Evolutionary conservation across 1,140 invertebrate species (phyloP).

Genomic region (Drosophila parvula): DNA sequence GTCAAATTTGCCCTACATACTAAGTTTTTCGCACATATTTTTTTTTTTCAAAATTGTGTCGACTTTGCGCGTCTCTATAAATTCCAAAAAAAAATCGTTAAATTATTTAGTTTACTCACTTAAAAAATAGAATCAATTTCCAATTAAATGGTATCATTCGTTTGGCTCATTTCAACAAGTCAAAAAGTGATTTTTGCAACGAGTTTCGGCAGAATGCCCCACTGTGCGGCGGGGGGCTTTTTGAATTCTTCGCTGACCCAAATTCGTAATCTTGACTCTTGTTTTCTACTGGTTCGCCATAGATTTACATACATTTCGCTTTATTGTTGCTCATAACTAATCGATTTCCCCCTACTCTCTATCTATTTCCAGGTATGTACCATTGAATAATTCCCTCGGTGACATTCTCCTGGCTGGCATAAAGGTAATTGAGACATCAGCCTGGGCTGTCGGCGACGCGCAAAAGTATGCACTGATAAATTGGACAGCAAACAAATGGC

Average conservation of each 20-base stretch:
- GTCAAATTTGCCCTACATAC: too few relatives aligned
- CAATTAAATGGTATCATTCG: too few relatives aligned
- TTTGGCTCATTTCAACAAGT: too few relatives aligned
- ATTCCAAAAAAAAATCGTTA: too few relatives aligned
- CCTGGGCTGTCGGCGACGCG: slow-evolving; percentile 48
- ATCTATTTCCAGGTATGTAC: slow-evolving; percentile 61
- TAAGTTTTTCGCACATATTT: too few relatives aligned
- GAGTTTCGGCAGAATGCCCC: too few relatives aligned
- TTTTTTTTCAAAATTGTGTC: too few relatives aligned
- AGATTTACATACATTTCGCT: slow-evolving; percentile 39
- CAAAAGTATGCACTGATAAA: slow-evolving; percentile 75
- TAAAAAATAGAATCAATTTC: too few relatives aligned
- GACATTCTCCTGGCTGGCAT: slow-evolving; percentile 7
- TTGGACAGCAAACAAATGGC: slow-evolving; percentile 62
- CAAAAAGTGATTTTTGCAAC: too few relatives aligned
- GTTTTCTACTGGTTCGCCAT: slow-evolving; percentile 62
- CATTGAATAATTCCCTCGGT: slow-evolving; percentile 9
- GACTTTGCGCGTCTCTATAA: too few relatives aligned
- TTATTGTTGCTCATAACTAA: slow-evolving; percentile 35
- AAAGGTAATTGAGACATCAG: slow-evolving; percentile 66
- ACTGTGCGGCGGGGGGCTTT: slow-evolving; percentile 11
- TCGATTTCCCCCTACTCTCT: slow-evolving; percentile 8
- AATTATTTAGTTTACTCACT: too few relatives aligned
- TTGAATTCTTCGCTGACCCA: slow-evolving; percentile 55
- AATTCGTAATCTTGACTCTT: slow-evolving; percentile 65